A percentile compares a stretch with the other conserved stretches of the same genome.
Evolutionary conservation across 2,113 vertebrate genomes (phyloP).

Genomic region (Donacobius atricapilla): DNA sequence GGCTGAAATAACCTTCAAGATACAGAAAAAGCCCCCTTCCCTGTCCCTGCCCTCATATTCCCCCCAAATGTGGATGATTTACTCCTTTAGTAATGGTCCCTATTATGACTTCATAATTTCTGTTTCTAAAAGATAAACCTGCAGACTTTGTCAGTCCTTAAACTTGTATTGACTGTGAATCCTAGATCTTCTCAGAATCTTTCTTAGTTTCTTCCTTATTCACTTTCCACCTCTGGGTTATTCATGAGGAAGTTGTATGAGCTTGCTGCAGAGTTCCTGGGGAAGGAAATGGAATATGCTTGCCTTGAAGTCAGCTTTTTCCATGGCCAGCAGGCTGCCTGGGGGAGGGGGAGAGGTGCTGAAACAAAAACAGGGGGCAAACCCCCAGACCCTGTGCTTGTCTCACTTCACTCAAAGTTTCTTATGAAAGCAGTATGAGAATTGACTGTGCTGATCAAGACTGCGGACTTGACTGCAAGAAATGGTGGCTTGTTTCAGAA

Average conservation of each 20-base stretch:
- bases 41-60: neutral
- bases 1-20: neutral
- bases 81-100: neutral
- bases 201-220: neutral
- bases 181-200: neutral
- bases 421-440: neutral
- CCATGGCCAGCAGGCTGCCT: neutral
- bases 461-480: neutral
- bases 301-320: conserved; percentile 40
- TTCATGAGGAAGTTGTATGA: neutral
- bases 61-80: neutral
- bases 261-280: neutral
- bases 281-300: conserved; percentile 30
- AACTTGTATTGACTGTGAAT: neutral
- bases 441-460: neutral
- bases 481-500: neutral
- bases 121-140: neutral
- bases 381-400: neutral
- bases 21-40: neutral
- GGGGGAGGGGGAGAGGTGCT: neutral
- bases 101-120: neutral
- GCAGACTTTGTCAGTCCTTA: neutral
- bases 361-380: rapidly evolving
- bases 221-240: neutral
- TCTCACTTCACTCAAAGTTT: neutral